Base-by-base conservation (phyloP, 2,888 invertebrate species). In the Ceramica pisi region DNA sequence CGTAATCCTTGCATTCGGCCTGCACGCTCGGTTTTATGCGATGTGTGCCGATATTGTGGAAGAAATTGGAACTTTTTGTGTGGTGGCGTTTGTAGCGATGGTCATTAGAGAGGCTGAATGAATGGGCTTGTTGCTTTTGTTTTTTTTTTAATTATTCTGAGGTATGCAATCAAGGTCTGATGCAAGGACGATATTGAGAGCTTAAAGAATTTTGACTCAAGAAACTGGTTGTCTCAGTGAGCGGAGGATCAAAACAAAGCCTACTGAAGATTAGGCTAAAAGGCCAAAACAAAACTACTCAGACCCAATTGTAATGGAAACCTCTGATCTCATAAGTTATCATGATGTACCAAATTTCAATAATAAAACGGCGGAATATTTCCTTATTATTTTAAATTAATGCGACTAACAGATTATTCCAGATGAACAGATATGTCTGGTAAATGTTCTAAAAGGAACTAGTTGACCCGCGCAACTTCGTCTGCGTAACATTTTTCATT, bases 1-100 rank as follows among this genome's bases (percentile, higher is more conserved):
- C 92, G 92, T 90, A 91, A 92, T 81, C 78, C 84, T 84, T 92
- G 92, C 92, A 92, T 90, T 88, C 86, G 87, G 88, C 80, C 83
- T 90, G 90, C 90, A 88, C 88, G 86, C 85, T 67, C 67, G 67
- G 61, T 61, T 57, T 67, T 77, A 75, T 60, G 69, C 75, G 73
- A 71, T 67, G 75, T 71, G 60, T 70, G 67, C 74, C 70, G 70
- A 73, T 81, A 77, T 67, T 80, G 80, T 80, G 41, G 80, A 65
- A 79, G 79, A 80, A 80, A 80, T 80, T 81, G 80, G 80, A 81
- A 72, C 72, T 67, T 80, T 68, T 77, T 77, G 67, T 72, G 67
- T 77, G 60, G 44, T 50, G 59, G 21, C 71, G 67, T 61, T 67
- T 70, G 38, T 72, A n/a, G 26, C 63, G 53, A 66, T 44, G 67